Base-by-base conservation (phyloP, 2,888 invertebrate species). In the Sabatieria punctata region DNA sequence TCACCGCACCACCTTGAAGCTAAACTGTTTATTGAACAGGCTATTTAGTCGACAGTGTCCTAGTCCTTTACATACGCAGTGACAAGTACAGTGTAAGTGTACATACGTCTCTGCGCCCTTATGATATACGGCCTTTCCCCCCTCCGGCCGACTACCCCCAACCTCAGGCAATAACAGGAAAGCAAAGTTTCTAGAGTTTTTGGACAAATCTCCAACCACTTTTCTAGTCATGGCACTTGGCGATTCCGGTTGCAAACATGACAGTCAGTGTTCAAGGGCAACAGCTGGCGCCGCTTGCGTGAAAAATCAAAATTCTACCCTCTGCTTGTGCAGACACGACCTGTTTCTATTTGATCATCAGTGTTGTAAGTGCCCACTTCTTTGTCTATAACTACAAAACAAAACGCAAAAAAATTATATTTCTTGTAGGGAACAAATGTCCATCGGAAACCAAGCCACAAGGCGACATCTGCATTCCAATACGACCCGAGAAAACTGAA, bases 361-460 rank as follows among this genome's bases (percentile, higher is more conserved):
- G 18, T 41, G 41, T 18, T n/a, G 41, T 41, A 3, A 24, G 41
- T 37, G 37, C n/a, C n/a, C n/a, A n/a, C n/a, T n/a, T n/a, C n/a
- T n/a, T n/a, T n/a, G n/a, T n/a, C n/a, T n/a, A n/a, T n/a, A n/a
- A n/a, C n/a, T n/a, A n/a, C n/a, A n/a, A n/a, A n/a, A n/a, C n/a
- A n/a, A n/a, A n/a, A n/a, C n/a, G n/a, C n/a, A n/a, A n/a, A n/a
- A n/a, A n/a, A n/a, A n/a, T n/a, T n/a, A n/a, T n/a, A n/a, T n/a
- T n/a, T n/a, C 15, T 38, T 38, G 11, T n/a, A 38, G 38, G 38
- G 38, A 38, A n/a, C 11, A n/a, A 38, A 21, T 38, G 38, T 21
- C 38, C 38, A 11, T 38, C n/a, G 11, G 8, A 11, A n/a, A 38
- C 38, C 8, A n/a, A 38, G n/a, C 8, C 38, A 18, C 22, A n/a